These are phyloP conservation scores for Dolichotis patagonum DNA, from an alignment of 2,113 vertebrate species.

Conservation along the genomic window DNA sequence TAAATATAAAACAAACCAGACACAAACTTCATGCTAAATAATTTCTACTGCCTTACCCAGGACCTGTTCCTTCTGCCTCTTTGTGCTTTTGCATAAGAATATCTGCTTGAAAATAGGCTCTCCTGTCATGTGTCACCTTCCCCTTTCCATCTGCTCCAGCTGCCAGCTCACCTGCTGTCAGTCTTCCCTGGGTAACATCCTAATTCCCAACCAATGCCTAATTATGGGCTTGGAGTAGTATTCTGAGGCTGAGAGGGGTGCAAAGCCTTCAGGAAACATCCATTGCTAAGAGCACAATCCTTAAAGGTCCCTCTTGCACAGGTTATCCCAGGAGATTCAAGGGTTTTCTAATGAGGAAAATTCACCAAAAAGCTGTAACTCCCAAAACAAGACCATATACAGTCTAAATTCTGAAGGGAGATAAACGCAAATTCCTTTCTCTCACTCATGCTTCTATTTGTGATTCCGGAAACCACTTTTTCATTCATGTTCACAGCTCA, in stretches of 20 bases:
- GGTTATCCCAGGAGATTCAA: background rate
- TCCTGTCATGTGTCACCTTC: background rate
- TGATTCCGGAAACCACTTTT: constrained; percentile 46
- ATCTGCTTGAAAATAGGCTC: constrained; percentile 45
- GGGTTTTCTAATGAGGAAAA: constrained; percentile 44
- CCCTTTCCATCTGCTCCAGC: constrained; percentile 65
- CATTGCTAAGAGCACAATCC: background rate
- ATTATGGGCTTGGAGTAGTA: background rate
- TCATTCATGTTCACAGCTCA: constrained; percentile 64
- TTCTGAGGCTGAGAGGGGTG: background rate
- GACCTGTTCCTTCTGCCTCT: background rate
- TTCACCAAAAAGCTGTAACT: constrained; percentile 31
- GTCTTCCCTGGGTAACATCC: background rate
- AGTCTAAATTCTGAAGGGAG: background rate
- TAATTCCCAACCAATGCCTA: constrained; percentile 12
- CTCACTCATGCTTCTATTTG: constrained; percentile 31
- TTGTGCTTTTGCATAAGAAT: background rate
- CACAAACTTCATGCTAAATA: background rate
- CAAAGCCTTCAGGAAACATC: constrained; percentile 40
- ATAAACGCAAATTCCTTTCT: constrained; percentile 35
- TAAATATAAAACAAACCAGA: constrained; percentile 39
- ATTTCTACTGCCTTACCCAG: background rate
- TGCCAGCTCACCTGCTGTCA: constrained; percentile 59
- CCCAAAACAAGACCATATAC: constrained; percentile 10
- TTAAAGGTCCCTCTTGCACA: constrained; percentile 7